These are phyloP conservation scores for Parus major DNA, from an alignment of 2,113 vertebrate species.

Conservation along the genomic window DNA sequence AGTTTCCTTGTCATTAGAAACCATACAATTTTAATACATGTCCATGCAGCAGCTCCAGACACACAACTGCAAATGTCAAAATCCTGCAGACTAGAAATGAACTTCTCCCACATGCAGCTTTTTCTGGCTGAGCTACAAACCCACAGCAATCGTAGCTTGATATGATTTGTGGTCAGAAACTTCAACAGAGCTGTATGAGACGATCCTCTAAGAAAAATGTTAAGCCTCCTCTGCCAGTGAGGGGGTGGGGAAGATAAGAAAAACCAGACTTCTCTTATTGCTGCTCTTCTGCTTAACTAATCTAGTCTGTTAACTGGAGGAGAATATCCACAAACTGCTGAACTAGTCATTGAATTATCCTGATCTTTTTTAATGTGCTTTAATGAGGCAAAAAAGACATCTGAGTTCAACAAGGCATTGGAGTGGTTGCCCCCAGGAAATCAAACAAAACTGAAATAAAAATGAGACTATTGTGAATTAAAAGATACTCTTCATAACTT, in stretches of 20 bases:
- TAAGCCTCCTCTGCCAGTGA: neutral
- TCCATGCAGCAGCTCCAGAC: neutral
- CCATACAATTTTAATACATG: neutral
- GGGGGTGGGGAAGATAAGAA: neutral
- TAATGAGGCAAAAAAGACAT: neutral
- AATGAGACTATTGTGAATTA: neutral
- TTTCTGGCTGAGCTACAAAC: conserved; percentile 44
- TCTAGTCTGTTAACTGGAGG: neutral
- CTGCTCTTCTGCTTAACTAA: neutral
- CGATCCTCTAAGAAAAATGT: neutral
- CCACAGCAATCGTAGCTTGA: conserved; percentile 5
- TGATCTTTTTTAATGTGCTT: neutral
- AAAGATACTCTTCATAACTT: neutral
- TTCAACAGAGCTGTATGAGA: neutral
- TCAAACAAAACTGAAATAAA: neutral
- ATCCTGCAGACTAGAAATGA: neutral
- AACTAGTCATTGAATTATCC: neutral
- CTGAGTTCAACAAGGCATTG: neutral
- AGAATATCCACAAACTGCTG: neutral
- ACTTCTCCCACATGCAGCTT: conserved; percentile 22
- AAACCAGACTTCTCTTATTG: neutral
- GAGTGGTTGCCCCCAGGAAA: neutral
- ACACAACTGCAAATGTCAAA: neutral
- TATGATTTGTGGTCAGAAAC: conserved; percentile 26
- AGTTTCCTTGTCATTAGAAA: neutral